Conservation (phyloP, 2,888 invertebrate genomes). For the Hypolimnas misippus region DNA sequence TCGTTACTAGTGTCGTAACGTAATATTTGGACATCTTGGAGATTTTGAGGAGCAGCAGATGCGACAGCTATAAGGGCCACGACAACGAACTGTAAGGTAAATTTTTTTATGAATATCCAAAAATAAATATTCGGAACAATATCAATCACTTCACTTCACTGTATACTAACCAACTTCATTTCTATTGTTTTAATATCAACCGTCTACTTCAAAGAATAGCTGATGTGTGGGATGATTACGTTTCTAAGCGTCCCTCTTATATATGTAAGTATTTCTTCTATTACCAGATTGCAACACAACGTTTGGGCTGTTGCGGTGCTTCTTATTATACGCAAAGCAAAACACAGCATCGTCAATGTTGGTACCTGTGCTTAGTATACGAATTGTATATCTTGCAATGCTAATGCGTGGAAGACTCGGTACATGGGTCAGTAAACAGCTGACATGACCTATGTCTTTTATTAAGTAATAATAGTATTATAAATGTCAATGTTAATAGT, state of each 20-base stretch:
- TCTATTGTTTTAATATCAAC: slow-evolving; percentile 57
- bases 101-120: slow-evolving; percentile 29
- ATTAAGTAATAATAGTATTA: slow-evolving; percentile 63
- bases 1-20: slow-evolving; percentile 86
- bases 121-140: slow-evolving; percentile 46
- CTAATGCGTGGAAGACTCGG: background rate
- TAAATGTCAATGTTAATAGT: slow-evolving; percentile 74
- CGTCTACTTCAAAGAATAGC: slow-evolving; percentile 63
- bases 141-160: slow-evolving; percentile 49
- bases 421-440: slow-evolving; percentile 54
- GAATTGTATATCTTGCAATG: slow-evolving; percentile 14
- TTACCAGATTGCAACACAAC: slow-evolving; percentile 71
- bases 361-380: slow-evolving; percentile 7
- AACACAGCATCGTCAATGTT: slow-evolving; percentile 39
- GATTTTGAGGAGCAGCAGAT: slow-evolving; percentile 69
- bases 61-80: slow-evolving; percentile 61
- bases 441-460: slow-evolving; percentile 59
- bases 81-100: slow-evolving; percentile 72
- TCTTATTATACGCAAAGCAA: slow-evolving; percentile 59
- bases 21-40: slow-evolving; percentile 83
- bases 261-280: slow-evolving; percentile 75
- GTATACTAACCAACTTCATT: slow-evolving; percentile 76
- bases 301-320: slow-evolving; percentile 54
- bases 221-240: slow-evolving; percentile 73
- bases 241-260: slow-evolving; percentile 73